Percentiles rank a stretch among this genome's conserved stretches.
phyloP scores from a whole-genome alignment of 2,888 invertebrate genomes.

The Nemurella pictetii region DNA sequence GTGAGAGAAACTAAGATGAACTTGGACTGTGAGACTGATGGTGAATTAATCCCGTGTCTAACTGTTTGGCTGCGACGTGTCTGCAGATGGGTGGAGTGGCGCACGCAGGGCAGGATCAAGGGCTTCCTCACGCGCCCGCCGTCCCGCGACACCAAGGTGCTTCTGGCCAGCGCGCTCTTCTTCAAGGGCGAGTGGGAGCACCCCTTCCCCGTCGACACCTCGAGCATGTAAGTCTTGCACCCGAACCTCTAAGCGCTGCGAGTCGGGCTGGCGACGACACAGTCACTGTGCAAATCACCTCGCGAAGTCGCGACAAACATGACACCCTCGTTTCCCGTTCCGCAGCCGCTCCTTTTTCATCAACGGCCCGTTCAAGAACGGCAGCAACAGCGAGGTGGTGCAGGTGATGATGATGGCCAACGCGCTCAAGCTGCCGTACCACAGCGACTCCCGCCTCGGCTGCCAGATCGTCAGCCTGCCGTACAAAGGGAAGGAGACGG shows the following conservation, averaged over 20 bases:
- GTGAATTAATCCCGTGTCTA: too few species aligned
- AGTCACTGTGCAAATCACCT: not conserved
- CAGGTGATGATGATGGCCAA: constrained; percentile 69
- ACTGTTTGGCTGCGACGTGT: too few species aligned
- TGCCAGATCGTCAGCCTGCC: constrained; percentile 70
- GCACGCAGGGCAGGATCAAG: constrained; percentile 65
- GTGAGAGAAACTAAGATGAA: too few species aligned
- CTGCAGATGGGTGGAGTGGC: constrained; percentile 61
- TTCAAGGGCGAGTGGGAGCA: constrained; percentile 72
- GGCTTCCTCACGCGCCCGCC: constrained; percentile 61
- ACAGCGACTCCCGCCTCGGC: constrained; percentile 56
- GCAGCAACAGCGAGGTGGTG: constrained; percentile 21
- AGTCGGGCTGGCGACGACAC: too few species aligned
- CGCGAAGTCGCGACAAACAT: not conserved
- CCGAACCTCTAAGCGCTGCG: too few species aligned
- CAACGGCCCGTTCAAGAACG: constrained; percentile 48
- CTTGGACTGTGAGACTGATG: too few species aligned
- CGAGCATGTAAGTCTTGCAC: not conserved
- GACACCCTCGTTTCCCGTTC: not conserved
- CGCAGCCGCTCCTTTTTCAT: constrained; percentile 59
- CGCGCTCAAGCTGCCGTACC: constrained; percentile 62
- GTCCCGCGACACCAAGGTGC: constrained; percentile 59
- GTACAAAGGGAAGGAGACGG: constrained; percentile 64
- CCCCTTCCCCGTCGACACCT: constrained; percentile 56
- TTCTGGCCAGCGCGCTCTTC: constrained; percentile 70